Evolutionary conservation across 1,140 invertebrate genomes (phyloP), one percentile per base, ranked within the genome.

Genomic region (Rhysida immarginata): DNA sequence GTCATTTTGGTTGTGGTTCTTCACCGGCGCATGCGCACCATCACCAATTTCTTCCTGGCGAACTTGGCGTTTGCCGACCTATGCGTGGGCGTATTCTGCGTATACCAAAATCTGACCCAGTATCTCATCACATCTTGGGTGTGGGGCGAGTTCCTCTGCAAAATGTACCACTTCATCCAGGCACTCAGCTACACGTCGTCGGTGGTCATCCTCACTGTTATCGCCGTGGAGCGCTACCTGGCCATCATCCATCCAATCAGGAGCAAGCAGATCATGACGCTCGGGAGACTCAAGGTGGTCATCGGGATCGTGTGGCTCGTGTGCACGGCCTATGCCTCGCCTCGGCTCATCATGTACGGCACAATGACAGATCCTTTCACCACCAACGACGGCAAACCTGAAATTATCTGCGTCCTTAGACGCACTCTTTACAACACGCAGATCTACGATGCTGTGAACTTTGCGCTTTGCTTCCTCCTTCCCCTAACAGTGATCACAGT

Each of bases 1-100:
- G 86, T 90, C 29, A 86, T 90, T 55, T 66, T 86, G 21, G 85
- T 88, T 53, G 84, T 89, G 50, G 81, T 81, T 2, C 68, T 85
- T 20, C 85, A 85, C 44, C 72, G 83, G 52, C 76, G 82, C 26
- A 75, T 89, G 60, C 76, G 83, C 26, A 85, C 82, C 29, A 83
- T 84, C 43, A 89, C 87, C 2, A 89, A 89, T 63, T 87, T 89
- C 68, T 88, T 88, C 65, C 67, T 89, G 57, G 83, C 82, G 2
- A 89, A 90, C 67, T 69, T 90, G 45, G 85, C 85, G 0, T 77
- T 87, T 11, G 85, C 86, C 8, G 86, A 90, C 67, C 77, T 89
- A 29, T 85, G 84, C 60, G 86, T 90, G 0, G 85, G 83, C 14
- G 74, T 89, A 35, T 89, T 90, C 67, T 90, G 87, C 64, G 83